A percentile compares a stretch with the other conserved stretches of the same genome.
Evolutionary conservation across 2,113 vertebrate genomes (phyloP).

Genomic region (Coturnix japonica): DNA sequence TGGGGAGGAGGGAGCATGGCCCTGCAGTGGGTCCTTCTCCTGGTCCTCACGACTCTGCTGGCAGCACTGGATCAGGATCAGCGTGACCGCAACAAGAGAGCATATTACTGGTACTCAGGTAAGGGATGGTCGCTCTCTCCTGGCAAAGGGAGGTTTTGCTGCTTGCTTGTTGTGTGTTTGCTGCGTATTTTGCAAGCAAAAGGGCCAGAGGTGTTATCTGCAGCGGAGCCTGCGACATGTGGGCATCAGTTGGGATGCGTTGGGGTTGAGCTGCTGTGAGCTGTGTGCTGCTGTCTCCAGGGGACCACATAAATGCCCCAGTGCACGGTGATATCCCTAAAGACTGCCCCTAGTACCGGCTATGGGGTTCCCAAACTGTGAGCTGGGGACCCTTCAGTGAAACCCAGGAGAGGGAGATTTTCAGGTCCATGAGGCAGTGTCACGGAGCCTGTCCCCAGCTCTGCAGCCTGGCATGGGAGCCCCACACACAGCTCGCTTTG

Average conservation of each 20-base stretch:
- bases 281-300: neutral
- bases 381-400: no score
- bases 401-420: neutral
- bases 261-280: accelerated
- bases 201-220: neutral
- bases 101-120: neutral
- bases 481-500: neutral
- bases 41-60: neutral
- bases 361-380: no score
- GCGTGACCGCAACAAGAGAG: accelerated
- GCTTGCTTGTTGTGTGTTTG: neutral
- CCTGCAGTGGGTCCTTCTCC: neutral
- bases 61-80: accelerated
- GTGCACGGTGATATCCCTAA: no score
- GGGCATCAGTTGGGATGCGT: accelerated
- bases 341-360: neutral
- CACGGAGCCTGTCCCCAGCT: neutral
- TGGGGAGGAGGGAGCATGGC: neutral
- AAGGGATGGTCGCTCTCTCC: neutral
- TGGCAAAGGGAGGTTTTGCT: accelerated
- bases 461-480: neutral
- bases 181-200: neutral
- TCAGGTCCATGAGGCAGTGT: neutral
- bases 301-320: neutral
- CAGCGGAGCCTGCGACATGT: accelerated